phyloP scores from a whole-genome alignment of 2,113 vertebrate genomes.

The Gopherus evgoodei region DNA sequence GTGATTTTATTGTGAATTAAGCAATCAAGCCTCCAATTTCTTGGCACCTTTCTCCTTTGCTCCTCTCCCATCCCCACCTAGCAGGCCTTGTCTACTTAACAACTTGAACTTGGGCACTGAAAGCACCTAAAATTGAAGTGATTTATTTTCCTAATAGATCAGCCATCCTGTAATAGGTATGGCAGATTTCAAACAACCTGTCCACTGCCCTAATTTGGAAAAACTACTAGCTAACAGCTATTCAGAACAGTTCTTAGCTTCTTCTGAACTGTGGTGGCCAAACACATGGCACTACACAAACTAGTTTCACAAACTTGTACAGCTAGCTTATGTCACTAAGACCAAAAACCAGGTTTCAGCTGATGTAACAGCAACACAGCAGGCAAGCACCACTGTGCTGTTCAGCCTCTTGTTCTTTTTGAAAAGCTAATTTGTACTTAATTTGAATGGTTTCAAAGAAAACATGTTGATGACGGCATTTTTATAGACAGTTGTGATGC shows the following conservation, averaged over 20 bases:
- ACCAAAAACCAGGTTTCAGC: background rate
- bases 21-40: background rate
- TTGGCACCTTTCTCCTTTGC: background rate
- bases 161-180: background rate
- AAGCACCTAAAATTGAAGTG: background rate
- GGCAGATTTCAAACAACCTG: background rate
- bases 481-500: background rate
- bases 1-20: background rate
- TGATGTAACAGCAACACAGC: background rate
- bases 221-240: background rate
- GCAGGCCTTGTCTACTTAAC: background rate
- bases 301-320: background rate
- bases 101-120: background rate
- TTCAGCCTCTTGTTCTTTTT: background rate
- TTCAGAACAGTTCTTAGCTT: rapidly evolving
- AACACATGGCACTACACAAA: background rate
- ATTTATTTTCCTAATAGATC: background rate
- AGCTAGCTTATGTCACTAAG: background rate
- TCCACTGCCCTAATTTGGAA: background rate
- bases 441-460: background rate
- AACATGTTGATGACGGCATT: background rate
- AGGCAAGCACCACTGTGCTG: background rate
- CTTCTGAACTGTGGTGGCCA: background rate
- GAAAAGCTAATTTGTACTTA: background rate
- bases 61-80: too few species aligned